These are phyloP conservation scores for Pseudorasbora parva DNA, from an alignment of 2,113 vertebrate genomes.

Conservation along the genomic window DNA sequence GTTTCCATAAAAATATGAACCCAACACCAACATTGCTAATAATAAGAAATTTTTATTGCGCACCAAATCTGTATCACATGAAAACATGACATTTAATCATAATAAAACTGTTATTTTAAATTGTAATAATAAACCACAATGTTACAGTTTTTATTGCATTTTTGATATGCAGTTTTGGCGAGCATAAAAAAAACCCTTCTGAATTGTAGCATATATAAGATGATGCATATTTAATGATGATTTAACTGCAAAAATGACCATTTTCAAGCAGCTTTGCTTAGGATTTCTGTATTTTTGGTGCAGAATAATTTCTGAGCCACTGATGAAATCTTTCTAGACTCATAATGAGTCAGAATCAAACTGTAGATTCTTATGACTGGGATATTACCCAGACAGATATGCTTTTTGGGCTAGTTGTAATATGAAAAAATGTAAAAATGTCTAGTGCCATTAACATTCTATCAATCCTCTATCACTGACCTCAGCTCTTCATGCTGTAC, in stretches of 20 bases:
- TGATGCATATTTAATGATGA: neutral
- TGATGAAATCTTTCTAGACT: neutral
- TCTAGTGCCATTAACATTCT: neutral
- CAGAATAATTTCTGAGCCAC: neutral
- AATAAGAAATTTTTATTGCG: neutral
- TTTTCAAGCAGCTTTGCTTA: neutral
- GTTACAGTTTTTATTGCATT: no score
- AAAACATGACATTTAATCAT: no score
- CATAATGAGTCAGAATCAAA: neutral
- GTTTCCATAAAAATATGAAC: neutral
- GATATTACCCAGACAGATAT: neutral
- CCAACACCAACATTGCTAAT: neutral
- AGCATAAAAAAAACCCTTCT: no score
- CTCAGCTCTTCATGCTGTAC: neutral
- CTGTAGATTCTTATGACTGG: neutral
- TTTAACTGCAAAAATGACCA: neutral
- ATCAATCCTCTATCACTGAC: neutral
- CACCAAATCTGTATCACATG: neutral
- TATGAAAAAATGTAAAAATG: neutral
- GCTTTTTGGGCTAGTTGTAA: neutral
- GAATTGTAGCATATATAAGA: neutral
- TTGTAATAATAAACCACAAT: no score
- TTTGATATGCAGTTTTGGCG: no score
- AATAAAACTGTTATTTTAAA: no score
- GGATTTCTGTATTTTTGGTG: neutral